Evolutionary conservation across 37 sponge, comb jelly and placozoan genomes (phyloP), one percentile per base, ranked within the genome.

Genomic region (Ianthella basta): DNA sequence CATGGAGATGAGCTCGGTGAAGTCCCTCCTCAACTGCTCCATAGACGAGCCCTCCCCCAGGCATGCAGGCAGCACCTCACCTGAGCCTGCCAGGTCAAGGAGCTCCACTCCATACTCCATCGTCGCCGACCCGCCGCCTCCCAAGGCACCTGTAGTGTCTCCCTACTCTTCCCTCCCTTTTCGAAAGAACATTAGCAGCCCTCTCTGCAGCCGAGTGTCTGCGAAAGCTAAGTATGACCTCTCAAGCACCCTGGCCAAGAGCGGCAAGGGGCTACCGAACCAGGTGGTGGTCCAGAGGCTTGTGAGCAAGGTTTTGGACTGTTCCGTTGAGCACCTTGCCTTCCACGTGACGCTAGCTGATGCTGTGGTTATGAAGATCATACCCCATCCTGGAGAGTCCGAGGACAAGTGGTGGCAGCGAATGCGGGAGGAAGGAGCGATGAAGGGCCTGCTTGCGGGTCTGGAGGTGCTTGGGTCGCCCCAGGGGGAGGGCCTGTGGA

Each of bases 401-500:
- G 72, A 75, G 13, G 80, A 55, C 0, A 54, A 85, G 6, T 93
- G 91, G 91, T 83, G 78, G 57, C 74, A 87, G 32, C 87, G 94
- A 91, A 89, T 35, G 67, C 38, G 30, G 40, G 68, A 59, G 65
- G 83, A 65, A 37, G 82, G 82, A 32, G 24, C 65, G 12, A 40
- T 60, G 82, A 61, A 38, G 14, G 91, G 94, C 35, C 64, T 85
- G 25, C 85, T 60, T 55, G 63, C 61, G n/a, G 94, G 94, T 15
- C 88, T 93, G 13, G 86, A 93, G 59, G 84, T 81, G 0, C 74
- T 93, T 33, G 94, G 86, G 12, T 84, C 85, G 23, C 50, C 88
- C 0, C 88, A 84, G 16, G 94, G 94, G 29, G 86, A 87, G 33
- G 81, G 81, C 29, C 88, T 93, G 32, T 93, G 94, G 94, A 90